Evolutionary conservation across 2,888 invertebrate genomes (phyloP).

Genomic region (Eristalis arbustorum): DNA sequence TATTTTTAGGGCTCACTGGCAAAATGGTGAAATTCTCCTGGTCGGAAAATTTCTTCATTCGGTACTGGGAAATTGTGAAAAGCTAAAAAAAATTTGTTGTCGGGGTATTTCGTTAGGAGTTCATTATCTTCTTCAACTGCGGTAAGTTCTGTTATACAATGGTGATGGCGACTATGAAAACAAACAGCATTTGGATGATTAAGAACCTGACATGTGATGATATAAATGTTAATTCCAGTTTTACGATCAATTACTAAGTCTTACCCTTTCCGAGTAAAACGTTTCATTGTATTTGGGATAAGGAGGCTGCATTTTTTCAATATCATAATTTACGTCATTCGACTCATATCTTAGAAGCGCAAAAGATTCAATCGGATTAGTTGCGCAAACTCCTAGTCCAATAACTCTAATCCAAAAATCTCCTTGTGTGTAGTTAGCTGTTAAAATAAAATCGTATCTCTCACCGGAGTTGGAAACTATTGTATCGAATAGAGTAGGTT

Average conservation of each 20-base stretch:
- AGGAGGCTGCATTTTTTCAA: conserved; percentile 45
- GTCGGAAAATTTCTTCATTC: conserved; percentile 72
- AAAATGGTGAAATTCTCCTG: conserved; percentile 73
- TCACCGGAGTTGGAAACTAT: conserved; percentile 80
- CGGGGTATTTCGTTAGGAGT: conserved; percentile 71
- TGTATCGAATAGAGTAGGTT: conserved; percentile 74
- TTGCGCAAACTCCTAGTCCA: conserved; percentile 73
- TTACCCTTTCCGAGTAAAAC: conserved; percentile 63
- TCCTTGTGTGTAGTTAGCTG: conserved; percentile 77
- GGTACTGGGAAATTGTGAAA: conserved; percentile 73
- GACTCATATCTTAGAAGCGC: conserved; percentile 73
- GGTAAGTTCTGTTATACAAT: conserved; percentile 72
- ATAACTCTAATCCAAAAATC: conserved; percentile 74
- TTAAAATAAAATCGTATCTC: conserved; percentile 81
- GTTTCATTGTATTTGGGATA: conserved; percentile 64
- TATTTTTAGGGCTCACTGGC: conserved; percentile 72
- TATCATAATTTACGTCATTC: conserved; percentile 12
- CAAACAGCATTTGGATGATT: conserved; percentile 74
- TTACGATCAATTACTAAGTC: not conserved
- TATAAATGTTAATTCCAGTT: not conserved
- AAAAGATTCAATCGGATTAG: conserved; percentile 71
- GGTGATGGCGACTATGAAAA: conserved; percentile 42
- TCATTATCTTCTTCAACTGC: conserved; percentile 64
- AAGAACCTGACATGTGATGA: conserved; percentile 59
- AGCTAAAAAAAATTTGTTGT: conserved; percentile 73